Evolutionary conservation across 2,888 invertebrate genomes (phyloP), one percentile per base, ranked within the genome.

Genomic region (Drosophila meridiana): DNA sequence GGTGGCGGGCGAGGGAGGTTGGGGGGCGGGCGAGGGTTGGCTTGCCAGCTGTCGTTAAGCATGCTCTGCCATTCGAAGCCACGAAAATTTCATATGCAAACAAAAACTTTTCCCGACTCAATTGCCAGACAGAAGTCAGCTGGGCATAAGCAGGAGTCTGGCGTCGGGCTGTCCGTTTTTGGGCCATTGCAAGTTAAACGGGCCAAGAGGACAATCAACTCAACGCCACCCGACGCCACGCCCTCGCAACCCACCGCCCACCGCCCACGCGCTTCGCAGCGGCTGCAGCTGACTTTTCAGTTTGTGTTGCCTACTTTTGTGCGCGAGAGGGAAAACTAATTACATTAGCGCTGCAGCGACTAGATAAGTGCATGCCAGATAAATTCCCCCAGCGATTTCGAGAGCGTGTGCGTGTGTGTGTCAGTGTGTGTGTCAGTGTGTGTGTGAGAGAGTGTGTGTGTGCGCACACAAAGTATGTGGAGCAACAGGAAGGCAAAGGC

Each of bases 321-420:
- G 69, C 55, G 63, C 48, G 30, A 20, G 30, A n/a, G 53, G 14
- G 36, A 55, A 74, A 83, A 69, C 64, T 85, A 82, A 85, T 84
- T 82, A 76, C 65, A 76, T 82, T 76, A 80, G 65, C 52, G 36
- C 65, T 65, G 69, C 59, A 65, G 53, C 59, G 70, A 40, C 63
- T 57, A 68, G 70, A 77, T 73, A 81, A 74, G 47, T 73, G 78
- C 65, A 62, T 52, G 59, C 52, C 61, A 55, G 55, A 45, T 58
- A 34, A 58, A 50, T 28, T 56, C 53, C 53, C 52, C n/a, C 14
- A 28, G 9, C n/a, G 64, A 42, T 32, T 50, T 38, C 28, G 28
- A 50, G 40, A 40, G 14, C n/a, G 9, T 13, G n/a, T 36, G 34
- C 4, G 38, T 14, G 7, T 40, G 50, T 40, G 30, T 14, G 36